Conservation (phyloP, 2,888 invertebrate species). For the Andrena minutula region DNA sequence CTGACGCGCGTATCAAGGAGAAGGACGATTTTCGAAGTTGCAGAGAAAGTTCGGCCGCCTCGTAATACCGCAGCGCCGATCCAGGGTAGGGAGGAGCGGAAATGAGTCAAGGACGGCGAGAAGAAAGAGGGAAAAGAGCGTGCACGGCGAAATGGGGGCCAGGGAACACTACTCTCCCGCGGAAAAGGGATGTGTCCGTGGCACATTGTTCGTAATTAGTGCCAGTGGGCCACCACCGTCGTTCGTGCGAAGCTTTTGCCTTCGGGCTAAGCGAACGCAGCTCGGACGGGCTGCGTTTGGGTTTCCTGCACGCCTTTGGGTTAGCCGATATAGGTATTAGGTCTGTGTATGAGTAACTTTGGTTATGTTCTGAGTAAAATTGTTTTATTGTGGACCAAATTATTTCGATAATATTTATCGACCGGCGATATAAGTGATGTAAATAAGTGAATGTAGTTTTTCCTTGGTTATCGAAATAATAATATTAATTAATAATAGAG, state of each 20-base stretch:
- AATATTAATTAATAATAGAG: too few relatives aligned
- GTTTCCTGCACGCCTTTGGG: neutral
- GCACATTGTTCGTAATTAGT: constrained; percentile 58
- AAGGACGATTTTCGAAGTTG: constrained; percentile 54
- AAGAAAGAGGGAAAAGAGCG: neutral
- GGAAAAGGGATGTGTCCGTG: constrained; percentile 36
- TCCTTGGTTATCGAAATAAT: too few relatives aligned
- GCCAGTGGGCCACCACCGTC: constrained; percentile 59
- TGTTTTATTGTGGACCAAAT: too few relatives aligned
- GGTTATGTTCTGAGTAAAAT: too few relatives aligned
- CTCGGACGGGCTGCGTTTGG: neutral
- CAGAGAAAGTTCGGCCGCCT: constrained; percentile 55
- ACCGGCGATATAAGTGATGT: too few relatives aligned
- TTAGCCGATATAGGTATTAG: neutral
- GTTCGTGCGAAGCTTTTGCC: constrained; percentile 47
- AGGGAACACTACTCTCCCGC: neutral
- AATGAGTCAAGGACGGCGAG: neutral
- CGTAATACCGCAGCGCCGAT: constrained; percentile 31
- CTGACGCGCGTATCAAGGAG: constrained; percentile 32
- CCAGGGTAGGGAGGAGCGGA: neutral
- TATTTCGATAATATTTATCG: too few relatives aligned
- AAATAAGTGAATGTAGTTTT: too few relatives aligned
- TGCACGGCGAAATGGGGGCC: neutral
- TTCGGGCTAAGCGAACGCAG: constrained; percentile 36
- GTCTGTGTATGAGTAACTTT: too few relatives aligned